phyloP scores from a whole-genome alignment of 2,113 vertebrate genomes.

The Anarrhichthys ocellatus region DNA sequence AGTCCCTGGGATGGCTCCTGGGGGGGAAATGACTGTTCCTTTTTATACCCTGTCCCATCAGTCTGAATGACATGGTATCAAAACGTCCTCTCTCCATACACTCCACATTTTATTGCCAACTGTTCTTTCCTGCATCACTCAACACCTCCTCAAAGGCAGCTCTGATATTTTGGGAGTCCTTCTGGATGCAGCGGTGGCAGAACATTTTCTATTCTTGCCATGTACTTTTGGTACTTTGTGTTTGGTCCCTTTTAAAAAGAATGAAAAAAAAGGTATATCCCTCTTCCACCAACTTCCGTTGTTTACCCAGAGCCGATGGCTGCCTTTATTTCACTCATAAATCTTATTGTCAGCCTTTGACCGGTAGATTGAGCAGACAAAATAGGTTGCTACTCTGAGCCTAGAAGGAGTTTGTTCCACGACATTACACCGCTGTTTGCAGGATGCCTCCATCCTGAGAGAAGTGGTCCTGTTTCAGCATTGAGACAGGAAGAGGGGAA shows the following conservation, averaged over 20 bases:
- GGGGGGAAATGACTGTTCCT: constrained; percentile 45
- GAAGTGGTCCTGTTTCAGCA: constrained; percentile 37
- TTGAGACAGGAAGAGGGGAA: constrained; percentile 24
- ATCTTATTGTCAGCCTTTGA: constrained; percentile 70
- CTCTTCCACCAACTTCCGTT: constrained; percentile 56
- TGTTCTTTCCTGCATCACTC: constrained; percentile 48
- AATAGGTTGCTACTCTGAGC: constrained; percentile 63
- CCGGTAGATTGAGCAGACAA: constrained; percentile 77
- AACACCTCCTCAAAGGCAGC: constrained; percentile 25
- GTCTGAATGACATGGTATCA: constrained; percentile 49
- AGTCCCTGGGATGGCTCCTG: constrained; percentile 41
- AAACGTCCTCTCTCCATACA: constrained; percentile 23
- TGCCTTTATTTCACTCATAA: constrained; percentile 75
- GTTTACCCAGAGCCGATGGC: constrained; percentile 66
- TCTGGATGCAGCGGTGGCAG: constrained; percentile 5
- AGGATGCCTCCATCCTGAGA: constrained; percentile 62
- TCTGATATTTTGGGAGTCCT: constrained; percentile 18
- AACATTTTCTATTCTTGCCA: not conserved
- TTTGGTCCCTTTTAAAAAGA: constrained; percentile 24
- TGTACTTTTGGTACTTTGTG: constrained; percentile 18
- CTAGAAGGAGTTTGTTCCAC: constrained; percentile 80
- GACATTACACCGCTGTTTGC: constrained; percentile 76
- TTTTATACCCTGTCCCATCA: constrained; percentile 55
- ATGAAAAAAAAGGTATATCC: constrained; percentile 55
- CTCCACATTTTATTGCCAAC: constrained; percentile 42